Base-by-base conservation (phyloP, 2,797 vertebrate genomes). In the Cirrhinus molitorella region DNA sequence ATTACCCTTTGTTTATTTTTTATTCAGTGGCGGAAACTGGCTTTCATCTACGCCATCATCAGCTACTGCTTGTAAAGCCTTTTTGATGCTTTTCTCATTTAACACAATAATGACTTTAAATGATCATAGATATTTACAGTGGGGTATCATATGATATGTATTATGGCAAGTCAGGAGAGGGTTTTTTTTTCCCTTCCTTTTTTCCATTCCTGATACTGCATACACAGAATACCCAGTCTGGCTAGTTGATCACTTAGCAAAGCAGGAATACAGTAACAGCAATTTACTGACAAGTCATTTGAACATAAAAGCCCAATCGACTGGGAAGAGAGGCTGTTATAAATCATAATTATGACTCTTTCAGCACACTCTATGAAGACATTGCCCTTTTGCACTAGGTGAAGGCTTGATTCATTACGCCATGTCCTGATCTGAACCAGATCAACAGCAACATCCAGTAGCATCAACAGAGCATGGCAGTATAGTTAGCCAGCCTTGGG, bases 391-490 rank as follows among this genome's bases (percentile, higher is more conserved):
- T 77, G 40, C 13, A 23, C 28, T 31, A 51, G 17, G 45, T 51
- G 49, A 79, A 25, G 49, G 31, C 10, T 10, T 19, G 2, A 55
- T 68, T 68, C 21, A 37, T 53, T 57, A 21, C 13, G n/a, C 8
- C 16, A 80, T 25, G n/a, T 5, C 34, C 78, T 45, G 51, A 80
- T 57, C 23, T 47, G 17, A 74, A 53, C 47, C 63, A 81, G 49
- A 70, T 49, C 53, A 66, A 77, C 63, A 76, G 23, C n/a, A 68
- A 43, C 11, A 14, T 43, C 17, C 70, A 53, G 43, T 40, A 49
- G n/a, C 5, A 53, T 59, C 66, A 81, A 31, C 25, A 81, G 40
- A 59, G 7, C 51, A 59, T 45, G 34, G 23, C 43, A 3, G 0
- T 67, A 43, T 11, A 53, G 40, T 47, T 40, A 75, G 14, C 47